These are phyloP conservation scores for Colletes gigas DNA, from an alignment of 1,140 invertebrate species.

Conservation along the genomic window DNA sequence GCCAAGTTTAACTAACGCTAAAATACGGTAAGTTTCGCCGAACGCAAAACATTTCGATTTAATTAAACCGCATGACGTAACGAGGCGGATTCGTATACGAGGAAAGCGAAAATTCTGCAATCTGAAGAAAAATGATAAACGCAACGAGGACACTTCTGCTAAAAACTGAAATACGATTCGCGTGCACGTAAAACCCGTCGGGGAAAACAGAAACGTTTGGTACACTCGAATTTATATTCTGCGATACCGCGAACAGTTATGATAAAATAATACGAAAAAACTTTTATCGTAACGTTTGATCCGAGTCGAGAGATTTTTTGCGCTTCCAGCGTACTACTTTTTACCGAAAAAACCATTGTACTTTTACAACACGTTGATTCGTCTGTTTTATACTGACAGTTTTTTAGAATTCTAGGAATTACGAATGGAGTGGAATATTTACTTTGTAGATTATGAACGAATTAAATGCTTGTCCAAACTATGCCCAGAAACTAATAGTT, in stretches of 20 bases:
- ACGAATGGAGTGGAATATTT: too few relatives aligned
- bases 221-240: not conserved
- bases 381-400: too few relatives aligned
- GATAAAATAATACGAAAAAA: not conserved
- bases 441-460: too few relatives aligned
- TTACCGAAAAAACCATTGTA: too few relatives aligned
- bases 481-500: too few relatives aligned
- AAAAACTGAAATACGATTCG: not conserved
- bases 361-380: too few relatives aligned
- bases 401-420: too few relatives aligned
- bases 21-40: not conserved
- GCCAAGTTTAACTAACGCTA: not conserved
- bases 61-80: conserved; percentile 19
- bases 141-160: not conserved
- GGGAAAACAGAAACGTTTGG: not conserved
- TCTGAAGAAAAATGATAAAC: not conserved
- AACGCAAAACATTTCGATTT: conserved; percentile 8
- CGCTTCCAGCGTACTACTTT: too few relatives aligned
- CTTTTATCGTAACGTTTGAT: too few relatives aligned
- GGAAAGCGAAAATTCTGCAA: not conserved
- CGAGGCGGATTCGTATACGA: not conserved
- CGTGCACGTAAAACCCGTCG: not conserved
- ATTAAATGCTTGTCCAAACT: too few relatives aligned
- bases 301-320: too few relatives aligned
- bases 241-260: not conserved